Percentiles rank a stretch among this genome's conserved stretches.
These are phyloP conservation scores for Lepisosteus osseus DNA, from an alignment of 2,113 vertebrate genomes.

Conservation along the genomic window DNA sequence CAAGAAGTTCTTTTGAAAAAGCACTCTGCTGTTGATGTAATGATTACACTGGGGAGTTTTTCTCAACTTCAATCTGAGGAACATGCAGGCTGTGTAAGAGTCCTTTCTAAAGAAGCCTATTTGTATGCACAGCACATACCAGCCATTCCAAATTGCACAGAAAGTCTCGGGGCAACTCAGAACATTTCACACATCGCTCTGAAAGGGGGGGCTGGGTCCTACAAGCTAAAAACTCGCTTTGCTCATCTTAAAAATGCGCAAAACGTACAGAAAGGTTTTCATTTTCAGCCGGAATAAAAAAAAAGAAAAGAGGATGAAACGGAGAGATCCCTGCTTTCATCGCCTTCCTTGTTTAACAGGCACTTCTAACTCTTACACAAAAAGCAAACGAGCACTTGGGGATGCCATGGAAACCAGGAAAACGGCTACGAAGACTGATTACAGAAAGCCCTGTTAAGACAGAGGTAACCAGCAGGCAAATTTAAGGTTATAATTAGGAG, in stretches of 20 bases:
- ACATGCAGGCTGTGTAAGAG: slow-evolving; percentile 24
- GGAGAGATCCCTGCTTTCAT: neutral
- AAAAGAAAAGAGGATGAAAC: neutral
- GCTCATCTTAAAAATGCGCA: neutral
- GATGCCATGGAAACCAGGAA: slow-evolving; percentile 13
- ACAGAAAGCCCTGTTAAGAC: neutral
- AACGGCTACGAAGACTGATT: slow-evolving; percentile 2
- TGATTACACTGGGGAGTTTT: neutral
- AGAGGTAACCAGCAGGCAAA: neutral
- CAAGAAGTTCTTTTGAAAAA: slow-evolving; percentile 1
- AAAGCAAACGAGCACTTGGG: neutral
- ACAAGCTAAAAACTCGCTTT: slow-evolving; percentile 1
- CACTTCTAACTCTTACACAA: slow-evolving; percentile 1
- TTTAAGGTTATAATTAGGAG: neutral
- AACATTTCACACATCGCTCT: slow-evolving; percentile 42
- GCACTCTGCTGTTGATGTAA: slow-evolving; percentile 14
- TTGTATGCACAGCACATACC: slow-evolving; percentile 42
- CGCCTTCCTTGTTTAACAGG: neutral
- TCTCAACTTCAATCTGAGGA: slow-evolving; percentile 15
- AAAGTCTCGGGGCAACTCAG: slow-evolving; percentile 32
- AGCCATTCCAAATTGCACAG: slow-evolving; percentile 41
- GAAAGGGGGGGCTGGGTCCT: neutral
- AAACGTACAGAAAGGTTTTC: neutral
- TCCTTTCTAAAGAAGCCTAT: slow-evolving; percentile 37
- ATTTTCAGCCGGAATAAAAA: neutral